Evolutionary conservation across 30 jellyfish, hydroid and myxozoan genomes (phyloP).

Genomic region (Morbakka virulenta): DNA sequence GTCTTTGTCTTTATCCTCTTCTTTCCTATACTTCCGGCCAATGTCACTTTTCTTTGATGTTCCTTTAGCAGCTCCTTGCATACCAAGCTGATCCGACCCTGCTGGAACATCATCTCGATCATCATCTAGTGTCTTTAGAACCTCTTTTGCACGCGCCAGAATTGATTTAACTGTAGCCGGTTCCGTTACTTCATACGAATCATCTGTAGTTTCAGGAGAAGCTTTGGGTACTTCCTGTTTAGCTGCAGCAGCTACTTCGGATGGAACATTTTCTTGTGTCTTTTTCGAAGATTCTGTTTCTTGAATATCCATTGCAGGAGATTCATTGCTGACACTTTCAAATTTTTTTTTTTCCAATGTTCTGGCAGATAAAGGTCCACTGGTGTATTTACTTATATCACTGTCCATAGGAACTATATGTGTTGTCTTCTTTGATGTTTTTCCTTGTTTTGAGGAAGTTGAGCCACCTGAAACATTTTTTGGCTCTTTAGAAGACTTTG

Average conservation of each 20-base stretch:
- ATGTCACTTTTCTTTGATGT: conserved; percentile 79
- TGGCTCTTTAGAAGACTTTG: neutral
- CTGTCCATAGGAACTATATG: neutral
- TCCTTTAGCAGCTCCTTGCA: neutral
- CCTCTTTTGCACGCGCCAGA: conserved; percentile 96
- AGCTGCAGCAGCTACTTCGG: conserved; percentile 60
- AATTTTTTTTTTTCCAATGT: neutral
- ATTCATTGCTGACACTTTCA: conserved; percentile 23
- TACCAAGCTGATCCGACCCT: neutral
- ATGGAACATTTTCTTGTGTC: conserved; percentile 73
- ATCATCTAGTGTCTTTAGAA: conserved; percentile 83
- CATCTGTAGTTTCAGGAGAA: conserved; percentile 59
- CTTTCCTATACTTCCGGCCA: conserved; percentile 27
- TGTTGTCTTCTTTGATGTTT: conserved; percentile 35
- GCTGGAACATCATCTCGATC: conserved; percentile 42
- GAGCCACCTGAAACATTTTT: neutral
- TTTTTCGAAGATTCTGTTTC: conserved; percentile 62
- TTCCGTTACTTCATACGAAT: conserved; percentile 74
- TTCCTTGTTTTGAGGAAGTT: conserved; percentile 4
- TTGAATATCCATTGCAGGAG: conserved; percentile 76
- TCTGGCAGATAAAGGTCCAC: neutral
- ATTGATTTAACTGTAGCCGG: conserved; percentile 90
- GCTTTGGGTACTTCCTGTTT: conserved; percentile 84
- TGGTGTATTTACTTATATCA: neutral
- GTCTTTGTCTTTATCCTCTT: conserved; percentile 31